Evolutionary conservation across 2,113 vertebrate species (phyloP), one percentile per base, ranked within the genome.

Genomic region (Microcebus murinus): DNA sequence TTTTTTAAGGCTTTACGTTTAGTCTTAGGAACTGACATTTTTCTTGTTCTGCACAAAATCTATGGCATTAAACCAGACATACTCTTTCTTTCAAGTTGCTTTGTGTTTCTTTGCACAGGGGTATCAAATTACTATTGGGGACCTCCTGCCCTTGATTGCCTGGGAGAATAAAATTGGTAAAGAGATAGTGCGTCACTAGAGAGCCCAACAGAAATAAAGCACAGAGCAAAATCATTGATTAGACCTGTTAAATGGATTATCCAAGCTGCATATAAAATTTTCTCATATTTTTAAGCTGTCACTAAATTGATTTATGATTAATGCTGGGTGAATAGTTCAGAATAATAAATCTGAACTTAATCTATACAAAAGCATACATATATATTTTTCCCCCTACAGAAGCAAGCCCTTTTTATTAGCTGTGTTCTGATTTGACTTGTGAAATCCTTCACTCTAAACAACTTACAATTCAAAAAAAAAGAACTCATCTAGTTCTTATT

Each of bases 261-360:
- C 90, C 52, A 65, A 97, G 83, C 68, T 87, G 84, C 96, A 98
- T 96, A 97, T 97, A 98, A 97, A 98, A 98, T 97, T 98, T 97
- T 93, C 70, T 97, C 67, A 63, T 97, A 93, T 77, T 92, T 98
- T 98, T 97, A 98, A 98, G 90, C 91, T 98, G 97, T 97, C 98
- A 96, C 81, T 76, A 97, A 97, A 96, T 96, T 98, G 98, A 98
- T 98, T 98, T 96, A 98, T 92, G 98, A 97, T 97, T 97, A 97
- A 97, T 74, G 61, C 23, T 96, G 97, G 98, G 98, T 98, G 98
- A 99, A 98, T 65, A 98, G 98, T 98, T 98, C 98, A 98, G 95
- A 96, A 98, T 97, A 98, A 97, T 98, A 97, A 98, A 97, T 91
- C 97, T 96, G 91, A 95, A 96, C 92, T 90, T 98, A 96, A 98